These are phyloP conservation scores for Drosophila helvetica DNA, from an alignment of 2,888 invertebrate species.

Conservation along the genomic window DNA sequence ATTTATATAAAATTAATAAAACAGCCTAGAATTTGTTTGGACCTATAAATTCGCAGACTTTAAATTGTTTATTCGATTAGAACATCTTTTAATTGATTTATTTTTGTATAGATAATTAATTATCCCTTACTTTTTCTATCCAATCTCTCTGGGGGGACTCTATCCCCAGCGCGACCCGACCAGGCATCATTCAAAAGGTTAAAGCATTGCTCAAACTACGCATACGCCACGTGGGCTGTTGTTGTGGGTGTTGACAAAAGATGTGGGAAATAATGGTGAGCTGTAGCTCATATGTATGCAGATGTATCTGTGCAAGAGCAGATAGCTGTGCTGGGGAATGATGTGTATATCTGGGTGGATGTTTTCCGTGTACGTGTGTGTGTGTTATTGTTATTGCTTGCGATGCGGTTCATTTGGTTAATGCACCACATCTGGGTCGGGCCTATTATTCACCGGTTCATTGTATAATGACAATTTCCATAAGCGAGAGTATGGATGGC, in stretches of 20 bases:
- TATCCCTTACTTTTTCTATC: not conserved
- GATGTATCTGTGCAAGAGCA: not conserved
- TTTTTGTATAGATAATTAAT: conserved; percentile 7
- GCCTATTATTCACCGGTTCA: conserved; percentile 64
- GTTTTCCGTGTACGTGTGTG: conserved; percentile 6
- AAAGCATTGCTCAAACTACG: conserved; percentile 48
- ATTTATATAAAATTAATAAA: too few species aligned
- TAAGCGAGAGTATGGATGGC: not conserved
- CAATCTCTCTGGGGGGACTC: not conserved
- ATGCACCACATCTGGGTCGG: conserved; percentile 58
- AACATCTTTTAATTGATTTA: conserved; percentile 10
- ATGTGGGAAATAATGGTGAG: not conserved
- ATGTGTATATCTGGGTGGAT: not conserved
- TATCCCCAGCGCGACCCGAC: not conserved
- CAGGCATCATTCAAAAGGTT: conserved; percentile 13
- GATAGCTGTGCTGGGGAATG: not conserved
- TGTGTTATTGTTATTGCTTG: conserved; percentile 47
- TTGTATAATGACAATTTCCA: conserved; percentile 39
- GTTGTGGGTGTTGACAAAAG: not conserved
- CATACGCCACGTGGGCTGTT: conserved; percentile 59
- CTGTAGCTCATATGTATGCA: not conserved
- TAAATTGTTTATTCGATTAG: not conserved
- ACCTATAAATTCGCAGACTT: not conserved
- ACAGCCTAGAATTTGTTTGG: too few species aligned
- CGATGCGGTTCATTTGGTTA: conserved; percentile 77